These are phyloP conservation scores for Chiloscyllium plagiosum DNA, from an alignment of 2,113 vertebrate species.

Conservation along the genomic window DNA sequence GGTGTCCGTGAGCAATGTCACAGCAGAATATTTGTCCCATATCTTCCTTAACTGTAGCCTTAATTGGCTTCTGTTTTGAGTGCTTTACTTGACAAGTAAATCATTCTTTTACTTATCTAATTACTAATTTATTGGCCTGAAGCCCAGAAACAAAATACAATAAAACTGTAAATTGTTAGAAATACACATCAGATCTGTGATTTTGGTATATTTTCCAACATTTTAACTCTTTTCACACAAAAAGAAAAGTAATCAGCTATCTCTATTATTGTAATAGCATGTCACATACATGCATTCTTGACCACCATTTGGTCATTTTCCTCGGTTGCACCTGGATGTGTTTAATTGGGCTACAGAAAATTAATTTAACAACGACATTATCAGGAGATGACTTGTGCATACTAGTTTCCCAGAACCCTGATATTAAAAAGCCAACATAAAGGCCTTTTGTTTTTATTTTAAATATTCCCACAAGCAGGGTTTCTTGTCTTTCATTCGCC, in stretches of 20 bases:
- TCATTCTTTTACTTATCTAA: neutral
- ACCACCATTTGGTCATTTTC: neutral
- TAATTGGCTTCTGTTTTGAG: constrained; percentile 14
- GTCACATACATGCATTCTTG: neutral
- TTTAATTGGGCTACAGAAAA: neutral
- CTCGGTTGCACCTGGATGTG: neutral
- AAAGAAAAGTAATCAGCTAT: neutral
- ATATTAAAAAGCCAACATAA: neutral
- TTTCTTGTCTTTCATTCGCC: neutral
- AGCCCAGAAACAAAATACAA: constrained; percentile 8
- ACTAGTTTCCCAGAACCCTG: neutral
- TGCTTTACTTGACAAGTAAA: neutral
- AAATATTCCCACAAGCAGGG: neutral
- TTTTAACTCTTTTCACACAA: neutral
- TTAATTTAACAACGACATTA: neutral
- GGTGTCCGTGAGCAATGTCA: neutral
- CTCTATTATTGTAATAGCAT: neutral
- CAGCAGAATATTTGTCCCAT: neutral
- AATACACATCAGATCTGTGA: neutral
- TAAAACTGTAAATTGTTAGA: neutral
- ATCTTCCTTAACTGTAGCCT: neutral
- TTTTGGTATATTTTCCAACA: neutral
- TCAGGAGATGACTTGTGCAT: neutral
- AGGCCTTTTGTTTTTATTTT: neutral
- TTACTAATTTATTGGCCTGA: neutral